Evolutionary conservation across 2,888 invertebrate genomes (phyloP).

Genomic region (Coelopa pilipes): DNA sequence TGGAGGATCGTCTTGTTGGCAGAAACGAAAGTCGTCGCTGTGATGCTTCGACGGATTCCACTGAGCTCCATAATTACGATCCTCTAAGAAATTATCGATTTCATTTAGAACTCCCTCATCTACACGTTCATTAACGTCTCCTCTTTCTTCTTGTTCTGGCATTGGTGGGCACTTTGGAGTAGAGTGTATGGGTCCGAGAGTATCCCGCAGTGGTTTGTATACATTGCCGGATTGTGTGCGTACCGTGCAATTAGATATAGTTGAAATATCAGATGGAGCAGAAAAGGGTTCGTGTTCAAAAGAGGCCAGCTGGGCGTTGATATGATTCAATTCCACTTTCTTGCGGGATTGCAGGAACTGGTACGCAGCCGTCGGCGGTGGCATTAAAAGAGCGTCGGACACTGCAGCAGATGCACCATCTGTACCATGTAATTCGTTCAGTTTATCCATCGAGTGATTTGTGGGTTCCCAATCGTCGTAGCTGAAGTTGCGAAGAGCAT

Average conservation of each 20-base stretch:
- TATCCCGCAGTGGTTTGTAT: conserved; percentile 9
- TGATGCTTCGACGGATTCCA: conserved; percentile 44
- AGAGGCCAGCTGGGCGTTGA: conserved; percentile 58
- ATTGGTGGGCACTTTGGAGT: conserved; percentile 58
- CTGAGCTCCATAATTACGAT: conserved; percentile 38
- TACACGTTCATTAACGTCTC: conserved; percentile 2
- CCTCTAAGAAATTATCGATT: conserved; percentile 62
- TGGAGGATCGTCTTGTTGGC: conserved; percentile 28
- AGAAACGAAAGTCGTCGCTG: conserved; percentile 52
- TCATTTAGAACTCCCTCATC: conserved; percentile 57
- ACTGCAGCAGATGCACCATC: not conserved
- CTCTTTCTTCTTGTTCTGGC: not conserved
- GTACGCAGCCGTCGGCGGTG: conserved; percentile 50
- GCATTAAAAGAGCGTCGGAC: conserved; percentile 22
- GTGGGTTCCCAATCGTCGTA: conserved; percentile 16
- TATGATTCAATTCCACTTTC: conserved; percentile 59
- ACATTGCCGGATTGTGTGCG: conserved; percentile 44
- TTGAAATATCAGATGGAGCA: conserved; percentile 60
- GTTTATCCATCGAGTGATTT: not conserved
- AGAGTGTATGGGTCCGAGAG: conserved; percentile 57
- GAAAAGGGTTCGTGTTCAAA: conserved; percentile 48
- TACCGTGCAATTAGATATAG: conserved; percentile 60
- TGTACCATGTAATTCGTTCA: not conserved
- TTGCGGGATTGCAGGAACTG: conserved; percentile 54
- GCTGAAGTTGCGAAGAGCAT: conserved; percentile 20